Conservation (phyloP, 2,797 vertebrate species). For the Halcyon leucocephala region DNA sequence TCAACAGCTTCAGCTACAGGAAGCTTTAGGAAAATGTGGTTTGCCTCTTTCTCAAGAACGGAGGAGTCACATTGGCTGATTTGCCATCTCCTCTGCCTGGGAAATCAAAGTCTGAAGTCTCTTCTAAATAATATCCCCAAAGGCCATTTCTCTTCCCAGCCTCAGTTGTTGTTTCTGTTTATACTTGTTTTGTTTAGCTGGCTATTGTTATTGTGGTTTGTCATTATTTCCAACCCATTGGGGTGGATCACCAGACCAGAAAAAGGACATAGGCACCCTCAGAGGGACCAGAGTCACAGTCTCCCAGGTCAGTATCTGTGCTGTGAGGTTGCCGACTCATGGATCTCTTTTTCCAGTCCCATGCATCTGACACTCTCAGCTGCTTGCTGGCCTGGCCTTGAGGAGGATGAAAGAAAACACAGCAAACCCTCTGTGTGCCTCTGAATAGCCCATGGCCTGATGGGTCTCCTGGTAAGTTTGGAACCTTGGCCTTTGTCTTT, state of each 20-base stretch:
- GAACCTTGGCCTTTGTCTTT: background rate
- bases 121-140: slow-evolving; percentile 60
- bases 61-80: slow-evolving; percentile 4
- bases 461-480: background rate
- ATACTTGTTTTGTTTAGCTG: slow-evolving; percentile 57
- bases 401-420: background rate
- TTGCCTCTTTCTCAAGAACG: slow-evolving; percentile 40
- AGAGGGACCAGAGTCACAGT: background rate
- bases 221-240: slow-evolving; percentile 56
- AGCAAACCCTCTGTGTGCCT: background rate
- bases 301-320: background rate
- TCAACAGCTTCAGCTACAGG: background rate
- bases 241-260: slow-evolving; percentile 38
- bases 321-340: background rate
- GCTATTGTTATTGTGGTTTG: slow-evolving; percentile 67
- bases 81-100: slow-evolving; percentile 38
- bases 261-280: slow-evolving; percentile 15
- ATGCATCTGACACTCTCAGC: accelerated
- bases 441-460: background rate
- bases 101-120: slow-evolving; percentile 55
- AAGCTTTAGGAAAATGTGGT: slow-evolving; percentile 49
- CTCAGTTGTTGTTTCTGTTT: slow-evolving; percentile 64
- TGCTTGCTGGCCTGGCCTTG: background rate
- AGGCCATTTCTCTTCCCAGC: slow-evolving; percentile 54
- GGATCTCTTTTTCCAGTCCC: background rate